A percentile compares a stretch with the other conserved stretches of the same genome.
These are phyloP conservation scores for Geodia barretti DNA, from an alignment of 37 sponge, comb jelly and placozoan genomes.

Conservation along the genomic window DNA sequence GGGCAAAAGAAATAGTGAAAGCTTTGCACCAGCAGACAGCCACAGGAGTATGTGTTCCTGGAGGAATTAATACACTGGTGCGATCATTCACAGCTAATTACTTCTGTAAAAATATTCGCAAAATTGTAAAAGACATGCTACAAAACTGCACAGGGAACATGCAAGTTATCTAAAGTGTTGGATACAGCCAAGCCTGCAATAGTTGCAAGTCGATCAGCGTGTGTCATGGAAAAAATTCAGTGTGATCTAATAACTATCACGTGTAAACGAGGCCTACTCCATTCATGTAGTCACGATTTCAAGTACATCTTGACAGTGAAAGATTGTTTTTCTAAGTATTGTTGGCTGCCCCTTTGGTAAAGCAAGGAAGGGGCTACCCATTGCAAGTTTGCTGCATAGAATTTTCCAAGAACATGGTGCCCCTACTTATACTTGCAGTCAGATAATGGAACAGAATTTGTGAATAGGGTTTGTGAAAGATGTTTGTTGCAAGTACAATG, in stretches of 20 bases:
- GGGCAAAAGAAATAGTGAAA: too few species aligned
- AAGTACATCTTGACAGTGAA: background rate
- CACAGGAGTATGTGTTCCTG: background rate
- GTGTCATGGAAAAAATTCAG: slow-evolving; percentile 9
- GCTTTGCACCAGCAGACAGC: too few species aligned
- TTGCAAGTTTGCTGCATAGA: background rate
- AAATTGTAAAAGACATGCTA: too few species aligned
- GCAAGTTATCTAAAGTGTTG: too few species aligned
- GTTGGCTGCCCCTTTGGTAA: slow-evolving; percentile 11
- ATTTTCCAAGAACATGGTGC: slow-evolving; percentile 6
- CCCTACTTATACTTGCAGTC: slow-evolving; percentile 5
- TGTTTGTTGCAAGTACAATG: background rate
- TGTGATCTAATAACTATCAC: slow-evolving; percentile 11
- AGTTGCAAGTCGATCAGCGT: slow-evolving; percentile 7
- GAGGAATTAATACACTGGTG: background rate
- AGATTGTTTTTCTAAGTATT: slow-evolving; percentile 13
- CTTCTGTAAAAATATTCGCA: background rate
- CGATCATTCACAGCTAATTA: background rate
- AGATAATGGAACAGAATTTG: slow-evolving; percentile 12
- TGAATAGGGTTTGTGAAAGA: background rate
- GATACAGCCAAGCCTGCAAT: too few species aligned
- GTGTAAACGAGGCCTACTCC: background rate
- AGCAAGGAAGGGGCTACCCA: background rate
- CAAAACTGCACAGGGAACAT: too few species aligned
- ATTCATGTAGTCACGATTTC: background rate